Conservation (phyloP, 2,888 invertebrate genomes). For the Drosophila gaucha region DNA sequence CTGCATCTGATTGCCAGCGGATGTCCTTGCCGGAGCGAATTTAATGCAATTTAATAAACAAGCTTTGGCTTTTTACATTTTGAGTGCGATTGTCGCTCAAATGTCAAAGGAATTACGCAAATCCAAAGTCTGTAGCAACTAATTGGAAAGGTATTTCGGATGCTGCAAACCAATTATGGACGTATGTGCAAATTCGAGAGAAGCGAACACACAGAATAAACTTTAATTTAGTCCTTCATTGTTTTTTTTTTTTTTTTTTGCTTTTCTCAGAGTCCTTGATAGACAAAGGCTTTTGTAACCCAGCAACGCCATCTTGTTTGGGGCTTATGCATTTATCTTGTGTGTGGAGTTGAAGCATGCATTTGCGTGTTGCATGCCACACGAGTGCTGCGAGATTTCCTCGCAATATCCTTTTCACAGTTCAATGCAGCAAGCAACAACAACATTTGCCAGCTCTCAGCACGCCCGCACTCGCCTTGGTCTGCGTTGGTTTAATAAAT, state of each 20-base stretch:
- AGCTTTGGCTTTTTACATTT: not conserved
- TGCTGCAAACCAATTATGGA: not conserved
- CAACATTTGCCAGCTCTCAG: slow-evolving; percentile 19
- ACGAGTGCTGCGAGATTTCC: not conserved
- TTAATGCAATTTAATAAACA: not conserved
- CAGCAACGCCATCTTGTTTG: too few relatives aligned
- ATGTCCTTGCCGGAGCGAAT: not conserved
- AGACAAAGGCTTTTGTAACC: too few relatives aligned
- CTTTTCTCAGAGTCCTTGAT: too few relatives aligned
- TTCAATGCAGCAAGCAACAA: slow-evolving; percentile 15
- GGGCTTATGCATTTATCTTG: too few relatives aligned
- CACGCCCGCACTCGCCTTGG: slow-evolving; percentile 5
- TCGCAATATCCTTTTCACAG: not conserved
- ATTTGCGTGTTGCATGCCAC: too few relatives aligned
- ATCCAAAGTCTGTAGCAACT: not conserved
- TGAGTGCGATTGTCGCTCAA: not conserved
- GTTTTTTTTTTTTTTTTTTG: too few relatives aligned
- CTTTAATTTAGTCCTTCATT: too few relatives aligned
- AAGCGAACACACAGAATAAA: too few relatives aligned
- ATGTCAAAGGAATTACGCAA: slow-evolving; percentile 2
- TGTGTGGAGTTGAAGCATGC: too few relatives aligned
- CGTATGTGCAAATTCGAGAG: too few relatives aligned
- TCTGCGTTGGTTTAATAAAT: slow-evolving; percentile 61
- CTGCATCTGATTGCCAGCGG: not conserved
- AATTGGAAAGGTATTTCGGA: too few relatives aligned